These are phyloP conservation scores for Zoanthus gigantus DNA, from an alignment of 92 coral and sea anemone genomes.

Conservation along the genomic window DNA sequence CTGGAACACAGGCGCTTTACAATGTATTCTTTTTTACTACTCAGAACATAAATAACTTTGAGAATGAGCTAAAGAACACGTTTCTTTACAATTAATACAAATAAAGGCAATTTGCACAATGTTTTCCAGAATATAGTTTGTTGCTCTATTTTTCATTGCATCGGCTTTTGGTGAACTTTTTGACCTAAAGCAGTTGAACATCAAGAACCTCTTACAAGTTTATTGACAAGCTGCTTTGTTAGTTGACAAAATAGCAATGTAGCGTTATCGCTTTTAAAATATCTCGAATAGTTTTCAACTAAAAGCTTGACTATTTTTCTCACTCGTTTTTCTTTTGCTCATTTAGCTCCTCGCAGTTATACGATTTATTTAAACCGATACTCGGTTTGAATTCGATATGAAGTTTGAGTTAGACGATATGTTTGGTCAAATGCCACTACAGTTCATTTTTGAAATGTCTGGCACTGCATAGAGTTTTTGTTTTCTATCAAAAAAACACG, in stretches of 20 bases:
- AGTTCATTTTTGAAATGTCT: neutral
- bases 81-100: neutral
- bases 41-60: neutral
- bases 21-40: neutral
- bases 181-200: conserved; percentile 25
- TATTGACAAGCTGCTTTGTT: conserved; percentile 16
- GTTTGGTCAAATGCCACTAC: neutral
- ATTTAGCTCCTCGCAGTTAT: neutral
- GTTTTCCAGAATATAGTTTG: neutral
- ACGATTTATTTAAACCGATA: neutral
- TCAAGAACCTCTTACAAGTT: neutral
- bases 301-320: neutral
- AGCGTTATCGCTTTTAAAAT: conserved; percentile 11
- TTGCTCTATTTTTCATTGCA: neutral
- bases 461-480: neutral
- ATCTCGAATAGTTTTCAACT: conserved; percentile 19
- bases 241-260: conserved; percentile 3
- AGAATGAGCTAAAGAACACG: neutral
- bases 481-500: conserved; percentile 35
- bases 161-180: conserved; percentile 14
- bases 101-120: neutral
- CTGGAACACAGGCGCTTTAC: neutral
- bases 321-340: neutral
- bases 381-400: neutral
- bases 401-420: neutral